phyloP scores from a whole-genome alignment of 2,797 vertebrate genomes.

The Spizella passerina region DNA sequence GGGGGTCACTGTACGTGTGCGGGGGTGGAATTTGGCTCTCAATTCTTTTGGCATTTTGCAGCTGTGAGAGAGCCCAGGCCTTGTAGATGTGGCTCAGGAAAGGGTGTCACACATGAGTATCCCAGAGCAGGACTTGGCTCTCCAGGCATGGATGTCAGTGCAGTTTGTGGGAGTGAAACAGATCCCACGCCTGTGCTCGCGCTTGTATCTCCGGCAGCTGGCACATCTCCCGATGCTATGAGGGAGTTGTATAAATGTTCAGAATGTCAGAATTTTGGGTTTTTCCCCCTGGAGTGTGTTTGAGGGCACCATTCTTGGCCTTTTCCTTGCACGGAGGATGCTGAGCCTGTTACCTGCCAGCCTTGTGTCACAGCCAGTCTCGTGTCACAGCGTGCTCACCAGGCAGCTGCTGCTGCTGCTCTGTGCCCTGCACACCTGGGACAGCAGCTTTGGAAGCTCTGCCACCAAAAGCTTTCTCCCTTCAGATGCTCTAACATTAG shows the following conservation, averaged over 20 bases:
- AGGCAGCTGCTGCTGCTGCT: not conserved
- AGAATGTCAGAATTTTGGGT: not conserved
- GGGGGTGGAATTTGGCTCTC: conserved; percentile 9
- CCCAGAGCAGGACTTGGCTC: not conserved
- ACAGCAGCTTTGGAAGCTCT: not conserved
- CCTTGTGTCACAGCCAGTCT: not conserved
- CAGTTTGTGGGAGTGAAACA: not conserved
- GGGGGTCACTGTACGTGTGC: fast-evolving
- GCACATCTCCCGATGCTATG: not conserved
- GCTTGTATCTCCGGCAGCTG: not conserved
- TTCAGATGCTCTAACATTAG: too few relatives aligned
- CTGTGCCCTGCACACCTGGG: not conserved
- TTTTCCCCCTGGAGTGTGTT: not conserved
- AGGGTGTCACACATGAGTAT: not conserved
- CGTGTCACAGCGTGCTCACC: too few relatives aligned
- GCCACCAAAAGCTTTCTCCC: not conserved
- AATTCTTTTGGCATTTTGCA: conserved; percentile 21
- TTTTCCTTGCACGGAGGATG: not conserved
- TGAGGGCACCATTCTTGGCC: not conserved
- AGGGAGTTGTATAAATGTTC: not conserved
- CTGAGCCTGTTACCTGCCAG: not conserved
- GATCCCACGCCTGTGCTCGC: not conserved
- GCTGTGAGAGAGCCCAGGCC: not conserved
- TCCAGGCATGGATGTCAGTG: not conserved
- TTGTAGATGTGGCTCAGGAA: conserved; percentile 8